These are phyloP conservation scores for Notocelia uddmanniana DNA, from an alignment of 2,888 invertebrate species.

Conservation along the genomic window DNA sequence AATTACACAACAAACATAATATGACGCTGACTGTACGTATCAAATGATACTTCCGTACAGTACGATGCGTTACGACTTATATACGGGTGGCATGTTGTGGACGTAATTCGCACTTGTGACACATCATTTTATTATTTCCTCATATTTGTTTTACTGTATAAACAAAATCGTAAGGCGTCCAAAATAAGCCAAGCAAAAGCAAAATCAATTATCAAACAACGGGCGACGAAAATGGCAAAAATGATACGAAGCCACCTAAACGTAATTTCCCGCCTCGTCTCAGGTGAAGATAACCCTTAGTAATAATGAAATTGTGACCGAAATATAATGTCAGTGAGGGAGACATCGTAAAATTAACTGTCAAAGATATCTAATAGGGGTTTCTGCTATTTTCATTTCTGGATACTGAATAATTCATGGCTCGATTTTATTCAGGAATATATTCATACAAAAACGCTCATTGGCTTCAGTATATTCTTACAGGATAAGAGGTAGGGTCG, in stretches of 20 bases:
- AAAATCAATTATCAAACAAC: too few relatives aligned
- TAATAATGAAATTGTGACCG: slow-evolving; percentile 31
- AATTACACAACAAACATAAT: too few relatives aligned
- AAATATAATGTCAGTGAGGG: slow-evolving; percentile 27
- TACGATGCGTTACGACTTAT: too few relatives aligned
- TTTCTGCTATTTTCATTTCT: slow-evolving; percentile 37
- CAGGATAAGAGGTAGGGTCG: slow-evolving; percentile 20
- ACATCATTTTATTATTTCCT: too few relatives aligned
- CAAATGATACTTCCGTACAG: too few relatives aligned
- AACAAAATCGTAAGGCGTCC: too few relatives aligned
- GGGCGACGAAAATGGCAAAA: too few relatives aligned
- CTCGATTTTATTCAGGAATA: slow-evolving; percentile 45
- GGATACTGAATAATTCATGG: slow-evolving; percentile 41
- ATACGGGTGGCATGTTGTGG: too few relatives aligned
- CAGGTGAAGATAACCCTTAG: slow-evolving; percentile 20
- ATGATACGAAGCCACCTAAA: not conserved
- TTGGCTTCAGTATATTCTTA: slow-evolving; percentile 39
- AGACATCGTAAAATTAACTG: slow-evolving; percentile 44
- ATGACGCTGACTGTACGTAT: too few relatives aligned
- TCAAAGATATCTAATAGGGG: slow-evolving; percentile 40
- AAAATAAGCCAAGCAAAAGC: too few relatives aligned
- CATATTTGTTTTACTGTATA: too few relatives aligned
- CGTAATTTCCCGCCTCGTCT: not conserved
- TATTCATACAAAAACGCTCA: slow-evolving; percentile 47
- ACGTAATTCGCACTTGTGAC: too few relatives aligned